Base-by-base conservation (phyloP, 1,140 invertebrate species). In the Lucilia cuprina region DNA sequence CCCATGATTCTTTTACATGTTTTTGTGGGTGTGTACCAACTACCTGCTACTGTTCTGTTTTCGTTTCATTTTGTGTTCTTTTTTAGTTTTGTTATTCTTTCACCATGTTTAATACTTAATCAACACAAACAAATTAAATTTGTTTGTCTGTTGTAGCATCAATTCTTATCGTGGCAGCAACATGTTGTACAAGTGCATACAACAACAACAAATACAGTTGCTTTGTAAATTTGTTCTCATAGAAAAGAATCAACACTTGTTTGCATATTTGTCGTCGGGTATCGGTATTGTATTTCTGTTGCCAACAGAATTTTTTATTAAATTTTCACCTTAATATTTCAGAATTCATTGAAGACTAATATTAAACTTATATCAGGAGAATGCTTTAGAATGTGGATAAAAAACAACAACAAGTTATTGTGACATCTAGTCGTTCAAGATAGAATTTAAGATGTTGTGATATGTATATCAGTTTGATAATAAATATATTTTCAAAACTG, bases 41-140 rank as follows among this genome's bases (percentile, higher is more conserved):
- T 13, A 17, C 17, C 50, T 55, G 50, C 50, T 1, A 0, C 13
- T 55, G 12, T 13, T 49, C 9, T 55, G 50, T 55, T 55, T n/a
- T 14, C 17, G 1, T 55, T 55, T 55, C 1, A 41, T 41, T 55
- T 13, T 55, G 49, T 49, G 49, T 49, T 49, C 49, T 49, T 49
- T 2, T 55, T 55, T 55, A 41, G 41, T 41, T 41, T 5, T 60
- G 14, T 60, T 60, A n/a, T 17, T 60, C 14, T 60, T 60, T 21
- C 5, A 70, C n/a, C n/a, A 70, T 70, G 65, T 70, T 70, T 19
- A 70, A 70, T 70, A 70, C 65, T 70, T 70, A 70, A 70, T 70
- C 65, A 70, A 70, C 65, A 70, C 65, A 70, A 70, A 70, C 65
- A 70, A 70, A 70, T 70, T 70, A 70, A 70, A 70, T 70, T 70